These are phyloP conservation scores for Cataglyphis albicans DNA, from an alignment of 2,888 invertebrate genomes.

Conservation along the genomic window DNA sequence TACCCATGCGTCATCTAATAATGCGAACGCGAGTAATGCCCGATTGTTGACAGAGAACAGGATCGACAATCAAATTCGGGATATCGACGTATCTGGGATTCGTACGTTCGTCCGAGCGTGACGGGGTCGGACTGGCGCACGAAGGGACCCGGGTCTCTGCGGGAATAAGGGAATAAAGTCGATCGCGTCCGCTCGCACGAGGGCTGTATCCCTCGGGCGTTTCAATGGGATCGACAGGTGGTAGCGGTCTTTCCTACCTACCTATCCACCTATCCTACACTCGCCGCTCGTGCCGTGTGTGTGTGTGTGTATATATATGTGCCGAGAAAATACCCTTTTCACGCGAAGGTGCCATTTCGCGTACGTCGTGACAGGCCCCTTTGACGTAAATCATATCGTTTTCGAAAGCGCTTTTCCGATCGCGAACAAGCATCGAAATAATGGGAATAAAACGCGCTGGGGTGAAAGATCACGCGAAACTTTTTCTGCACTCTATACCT, in stretches of 20 bases:
- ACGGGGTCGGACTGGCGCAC: slow-evolving; percentile 30
- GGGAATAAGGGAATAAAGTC: slow-evolving; percentile 58
- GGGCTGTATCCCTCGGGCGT: slow-evolving; percentile 51
- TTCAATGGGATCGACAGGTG: slow-evolving; percentile 68
- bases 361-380: slow-evolving; percentile 53
- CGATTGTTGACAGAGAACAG: slow-evolving; percentile 50
- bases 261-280: background rate
- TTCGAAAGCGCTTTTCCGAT: slow-evolving; percentile 56
- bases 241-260: slow-evolving; percentile 55
- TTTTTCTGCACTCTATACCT: slow-evolving; percentile 7
- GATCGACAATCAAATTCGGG: slow-evolving; percentile 55
- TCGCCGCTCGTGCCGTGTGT: background rate
- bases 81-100: slow-evolving; percentile 52
- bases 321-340: slow-evolving; percentile 54
- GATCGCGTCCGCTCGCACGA: slow-evolving; percentile 42
- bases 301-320: background rate
- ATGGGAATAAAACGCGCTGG: slow-evolving; percentile 45
- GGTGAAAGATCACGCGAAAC: slow-evolving; percentile 24
- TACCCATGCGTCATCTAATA: slow-evolving; percentile 49
- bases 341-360: slow-evolving; percentile 51
- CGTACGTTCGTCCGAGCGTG: slow-evolving; percentile 51
- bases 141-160: slow-evolving; percentile 36
- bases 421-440: slow-evolving; percentile 54
- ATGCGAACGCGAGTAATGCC: slow-evolving; percentile 41
- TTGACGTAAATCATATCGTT: slow-evolving; percentile 58